Base-by-base conservation (phyloP, 2,797 vertebrate genomes). In the Phrynocephalus guinanensis region DNA sequence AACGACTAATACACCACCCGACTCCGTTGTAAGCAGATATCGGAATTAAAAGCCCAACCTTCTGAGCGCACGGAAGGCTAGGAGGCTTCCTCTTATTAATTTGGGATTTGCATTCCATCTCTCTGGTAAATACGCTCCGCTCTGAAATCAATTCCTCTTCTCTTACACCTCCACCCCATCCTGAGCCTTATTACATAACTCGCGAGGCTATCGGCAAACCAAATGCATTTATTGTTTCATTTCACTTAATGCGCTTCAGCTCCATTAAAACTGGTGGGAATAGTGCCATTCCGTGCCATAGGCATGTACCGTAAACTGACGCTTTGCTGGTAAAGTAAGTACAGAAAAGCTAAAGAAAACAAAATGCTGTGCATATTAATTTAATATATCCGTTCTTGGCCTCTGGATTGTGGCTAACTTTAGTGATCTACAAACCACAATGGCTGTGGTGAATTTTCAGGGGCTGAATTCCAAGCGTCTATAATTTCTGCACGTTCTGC, bases 401-500 rank as follows among this genome's bases (percentile, higher is more conserved):
- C 68, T 88, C 67, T 73, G 76, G 30, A 60, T 70, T 87, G 66
- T 22, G 50, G 82, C 26, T n/a, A 75, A 77, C 38, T 67, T 68
- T 26, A 50, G 83, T 10, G 26, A 82, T 88, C 78, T 50, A 77
- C 63, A 81, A 76, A 66, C 77, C 70, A 33, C 71, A 81, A 66
- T 84, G 78, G 60, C 56, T 67, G 75, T 56, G 67, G 67, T 78
- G 30, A 67, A 81, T 76, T 68, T 81, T 52, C 44, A 73, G 71
- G 60, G 79, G 44, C n/a, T 81, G 10, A 15, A 6, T 76, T 93
- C 89, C 22, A 4, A 71, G 86, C 28, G 56, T n/a, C 71, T 89
- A 86, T 89, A 73, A 30, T 79, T 86, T 93, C 82, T 88, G 85
- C 91, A 83, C 88, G 90, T 91, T 91, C 87, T 76, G 83, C 88